phyloP scores from a whole-genome alignment of 2,888 invertebrate genomes.

The Apomyelois bistriatella region DNA sequence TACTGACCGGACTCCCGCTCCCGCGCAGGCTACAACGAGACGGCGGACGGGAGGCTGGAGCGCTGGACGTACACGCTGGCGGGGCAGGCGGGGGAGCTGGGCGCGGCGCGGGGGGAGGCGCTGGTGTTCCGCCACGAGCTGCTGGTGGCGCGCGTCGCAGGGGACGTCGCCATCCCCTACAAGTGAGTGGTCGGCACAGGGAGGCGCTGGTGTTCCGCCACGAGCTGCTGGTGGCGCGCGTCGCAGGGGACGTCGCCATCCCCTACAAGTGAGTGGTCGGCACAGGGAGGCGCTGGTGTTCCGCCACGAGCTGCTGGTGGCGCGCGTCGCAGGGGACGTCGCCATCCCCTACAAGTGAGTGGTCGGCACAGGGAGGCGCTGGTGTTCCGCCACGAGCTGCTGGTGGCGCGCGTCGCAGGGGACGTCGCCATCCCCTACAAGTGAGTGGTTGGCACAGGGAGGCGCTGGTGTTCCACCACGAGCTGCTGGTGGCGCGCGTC shows the following conservation, averaged over 20 bases:
- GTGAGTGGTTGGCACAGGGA: conserved; percentile 3
- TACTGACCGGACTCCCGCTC: background rate
- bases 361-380: conserved; percentile 6
- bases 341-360: conserved; percentile 16
- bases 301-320: conserved; percentile 23
- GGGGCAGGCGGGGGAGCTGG: conserved; percentile 11
- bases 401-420: conserved; percentile 17
- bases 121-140: conserved; percentile 22
- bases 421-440: conserved; percentile 20
- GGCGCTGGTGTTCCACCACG: conserved; percentile 19
- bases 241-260: conserved; percentile 19
- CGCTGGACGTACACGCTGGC: conserved; percentile 4
- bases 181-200: conserved; percentile 3
- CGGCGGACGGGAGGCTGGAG: background rate
- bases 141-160: conserved; percentile 17
- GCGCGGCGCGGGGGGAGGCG: conserved; percentile 3
- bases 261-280: conserved; percentile 16
- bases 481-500: conserved; percentile 17
- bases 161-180: conserved; percentile 20
- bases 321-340: conserved; percentile 18
- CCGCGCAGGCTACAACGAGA: background rate
- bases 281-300: conserved; percentile 12
- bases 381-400: conserved; percentile 22
- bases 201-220: conserved; percentile 18
- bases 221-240: conserved; percentile 20